Conservation (phyloP, 2,797 vertebrate genomes). For the Labroides dimidiatus region DNA sequence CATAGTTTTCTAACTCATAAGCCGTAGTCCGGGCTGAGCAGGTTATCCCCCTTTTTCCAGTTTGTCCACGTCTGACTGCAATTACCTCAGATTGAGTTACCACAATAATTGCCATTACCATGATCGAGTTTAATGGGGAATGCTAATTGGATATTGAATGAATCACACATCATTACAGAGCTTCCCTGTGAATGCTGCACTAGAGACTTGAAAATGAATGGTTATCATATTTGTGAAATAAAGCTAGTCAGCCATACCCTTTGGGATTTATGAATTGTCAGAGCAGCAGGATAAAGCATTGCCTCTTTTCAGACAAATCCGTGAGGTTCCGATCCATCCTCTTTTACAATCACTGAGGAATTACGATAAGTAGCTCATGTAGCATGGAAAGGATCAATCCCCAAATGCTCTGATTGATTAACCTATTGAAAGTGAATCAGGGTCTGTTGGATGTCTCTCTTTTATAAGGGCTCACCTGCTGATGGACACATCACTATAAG, state of each 20-base stretch:
- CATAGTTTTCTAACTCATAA: no score
- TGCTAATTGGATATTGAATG: conserved; percentile 9
- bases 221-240: not conserved
- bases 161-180: not conserved
- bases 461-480: conserved; percentile 78
- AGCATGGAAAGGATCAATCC: not conserved
- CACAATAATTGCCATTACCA: not conserved
- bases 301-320: not conserved
- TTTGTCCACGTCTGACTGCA: not conserved
- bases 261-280: not conserved
- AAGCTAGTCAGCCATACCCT: not conserved
- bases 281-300: not conserved
- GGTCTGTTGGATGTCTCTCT: not conserved
- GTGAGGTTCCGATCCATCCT: not conserved
- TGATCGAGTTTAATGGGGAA: not conserved
- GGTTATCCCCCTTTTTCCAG: not conserved
- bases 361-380: not conserved
- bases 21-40: no score
- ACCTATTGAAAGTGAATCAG: not conserved
- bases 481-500: conserved; percentile 78
- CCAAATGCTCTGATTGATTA: not conserved
- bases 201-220: not conserved
- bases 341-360: not conserved
- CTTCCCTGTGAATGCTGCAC: not conserved
- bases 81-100: not conserved